These are phyloP conservation scores for Syrmaticus mikado DNA, from an alignment of 2,113 vertebrate species.

Conservation along the genomic window DNA sequence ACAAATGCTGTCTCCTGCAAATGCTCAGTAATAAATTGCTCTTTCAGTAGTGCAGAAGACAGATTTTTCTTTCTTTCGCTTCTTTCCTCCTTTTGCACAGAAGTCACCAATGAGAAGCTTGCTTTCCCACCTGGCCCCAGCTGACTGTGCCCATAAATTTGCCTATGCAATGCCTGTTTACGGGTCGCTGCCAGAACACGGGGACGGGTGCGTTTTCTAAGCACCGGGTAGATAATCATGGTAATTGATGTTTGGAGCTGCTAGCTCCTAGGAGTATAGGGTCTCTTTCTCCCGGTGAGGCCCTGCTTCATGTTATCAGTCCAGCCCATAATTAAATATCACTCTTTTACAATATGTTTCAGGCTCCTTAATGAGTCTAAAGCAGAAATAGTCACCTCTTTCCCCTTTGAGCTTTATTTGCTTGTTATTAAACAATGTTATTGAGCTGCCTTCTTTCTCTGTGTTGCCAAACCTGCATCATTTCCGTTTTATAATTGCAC, in stretches of 20 bases:
- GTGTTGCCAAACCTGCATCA: constrained; percentile 87
- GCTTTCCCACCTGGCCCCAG: constrained; percentile 81
- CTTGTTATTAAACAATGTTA: constrained; percentile 90
- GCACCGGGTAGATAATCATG: constrained; percentile 82
- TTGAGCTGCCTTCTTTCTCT: constrained; percentile 84
- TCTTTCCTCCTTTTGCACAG: constrained; percentile 71
- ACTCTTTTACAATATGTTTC: constrained; percentile 87
- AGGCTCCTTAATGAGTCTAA: constrained; percentile 88
- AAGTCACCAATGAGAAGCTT: constrained; percentile 73
- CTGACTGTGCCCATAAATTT: constrained; percentile 83
- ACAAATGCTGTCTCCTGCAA: constrained; percentile 91
- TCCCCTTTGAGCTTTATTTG: constrained; percentile 87
- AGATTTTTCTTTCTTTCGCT: constrained; percentile 86
- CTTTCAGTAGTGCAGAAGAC: constrained; percentile 89
- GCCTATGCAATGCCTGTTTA: constrained; percentile 80
- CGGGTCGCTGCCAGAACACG: constrained; percentile 83
- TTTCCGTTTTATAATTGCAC: constrained; percentile 98
- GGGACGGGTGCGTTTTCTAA: constrained; percentile 80
- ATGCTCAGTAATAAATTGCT: constrained; percentile 94
- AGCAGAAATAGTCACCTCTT: constrained; percentile 85
- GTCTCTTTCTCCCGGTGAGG: constrained; percentile 85
- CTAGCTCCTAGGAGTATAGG: constrained; percentile 79
- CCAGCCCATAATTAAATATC: constrained; percentile 89
- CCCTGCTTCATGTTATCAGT: constrained; percentile 84
- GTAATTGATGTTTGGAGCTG: constrained; percentile 88